Evolutionary conservation across 2,888 invertebrate genomes (phyloP), one percentile per base, ranked within the genome.

Genomic region (Pollenia angustigena): DNA sequence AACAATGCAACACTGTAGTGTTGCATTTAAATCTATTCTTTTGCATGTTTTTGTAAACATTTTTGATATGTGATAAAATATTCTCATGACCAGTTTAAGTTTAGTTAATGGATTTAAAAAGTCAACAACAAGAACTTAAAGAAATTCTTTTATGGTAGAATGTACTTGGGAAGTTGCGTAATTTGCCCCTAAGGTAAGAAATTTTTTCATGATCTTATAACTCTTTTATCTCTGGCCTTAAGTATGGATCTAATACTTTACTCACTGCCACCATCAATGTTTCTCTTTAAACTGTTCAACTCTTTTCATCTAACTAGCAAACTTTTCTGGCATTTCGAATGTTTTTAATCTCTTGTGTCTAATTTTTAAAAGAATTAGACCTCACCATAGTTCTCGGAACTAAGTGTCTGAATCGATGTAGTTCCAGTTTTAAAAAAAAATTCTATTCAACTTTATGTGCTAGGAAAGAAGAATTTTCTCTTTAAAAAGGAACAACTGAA

Each of bases 361-460:
- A 42, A 64, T 48, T 66, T n/a, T 46, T 56, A 40, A 2, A 48
- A 56, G 72, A 81, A 54, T 64, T 50, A 81, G 81, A 71, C 72
- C 72, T 46, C 78, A 79, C 71, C 23, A 16, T 32, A 14, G 18
- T 81, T 71, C 71, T 64, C 32, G 72, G 72, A 72, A 71, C 54
- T 4, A 14, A 64, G 46, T 11, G 18, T 2, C 54, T 54, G 3
- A 58, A 11, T 52, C 62, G n/a, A 62, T 32, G 23, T 18, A 52
- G 10, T 56, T 74, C 14, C 42, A 42, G 1, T 40, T 72, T 56
- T 32, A 8, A 62, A 16, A 44, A 54, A 60, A 80, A 79, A n/a
- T 50, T 32, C 4, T 54, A 14, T 48, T 16, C 4, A 12, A 9
- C 32, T 52, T 44, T 48, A 44, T 52, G 32, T 7, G 16, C 44